Evolutionary conservation across 2,113 vertebrate species (phyloP).

Genomic region (Anguilla rostrata): DNA sequence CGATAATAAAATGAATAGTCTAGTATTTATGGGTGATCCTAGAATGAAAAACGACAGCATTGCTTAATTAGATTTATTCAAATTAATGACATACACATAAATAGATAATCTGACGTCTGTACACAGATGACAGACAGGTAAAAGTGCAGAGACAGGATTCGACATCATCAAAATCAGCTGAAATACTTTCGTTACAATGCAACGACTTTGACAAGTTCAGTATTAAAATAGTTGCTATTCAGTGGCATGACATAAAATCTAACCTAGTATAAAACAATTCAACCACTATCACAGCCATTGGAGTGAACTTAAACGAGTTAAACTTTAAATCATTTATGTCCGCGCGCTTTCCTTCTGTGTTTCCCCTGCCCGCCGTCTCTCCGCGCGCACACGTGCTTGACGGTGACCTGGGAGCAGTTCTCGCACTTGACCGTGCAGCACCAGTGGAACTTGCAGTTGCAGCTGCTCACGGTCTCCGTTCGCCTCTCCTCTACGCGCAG

Average conservation of each 20-base stretch:
- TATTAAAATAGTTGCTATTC: neutral
- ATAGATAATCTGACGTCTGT: constrained; percentile 43
- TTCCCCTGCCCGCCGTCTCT: constrained; percentile 51
- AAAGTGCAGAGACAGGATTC: constrained; percentile 51
- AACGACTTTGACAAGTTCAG: neutral
- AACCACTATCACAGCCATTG: neutral
- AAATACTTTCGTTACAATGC: neutral
- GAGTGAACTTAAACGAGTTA: neutral
- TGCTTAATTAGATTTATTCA: constrained; percentile 20
- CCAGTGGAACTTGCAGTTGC: constrained; percentile 97
- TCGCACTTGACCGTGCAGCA: constrained; percentile 93
- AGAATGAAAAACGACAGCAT: neutral
- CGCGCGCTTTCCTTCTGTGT: constrained; percentile 60
- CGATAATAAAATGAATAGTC: neutral
- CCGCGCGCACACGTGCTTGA: constrained; percentile 79
- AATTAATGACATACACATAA: constrained; percentile 43
- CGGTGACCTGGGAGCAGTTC: constrained; percentile 78
- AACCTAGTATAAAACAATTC: no score
- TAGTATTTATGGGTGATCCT: neutral
- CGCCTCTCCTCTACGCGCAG: constrained; percentile 81
- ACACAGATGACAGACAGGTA: constrained; percentile 24
- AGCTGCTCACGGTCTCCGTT: constrained; percentile 80
- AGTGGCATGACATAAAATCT: neutral
- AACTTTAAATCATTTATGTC: constrained; percentile 50
- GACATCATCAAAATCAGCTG: neutral